Percentiles rank a stretch among this genome's conserved stretches.
Conservation (phyloP, 2,888 invertebrate genomes). For the Nomada fucata region DNA sequence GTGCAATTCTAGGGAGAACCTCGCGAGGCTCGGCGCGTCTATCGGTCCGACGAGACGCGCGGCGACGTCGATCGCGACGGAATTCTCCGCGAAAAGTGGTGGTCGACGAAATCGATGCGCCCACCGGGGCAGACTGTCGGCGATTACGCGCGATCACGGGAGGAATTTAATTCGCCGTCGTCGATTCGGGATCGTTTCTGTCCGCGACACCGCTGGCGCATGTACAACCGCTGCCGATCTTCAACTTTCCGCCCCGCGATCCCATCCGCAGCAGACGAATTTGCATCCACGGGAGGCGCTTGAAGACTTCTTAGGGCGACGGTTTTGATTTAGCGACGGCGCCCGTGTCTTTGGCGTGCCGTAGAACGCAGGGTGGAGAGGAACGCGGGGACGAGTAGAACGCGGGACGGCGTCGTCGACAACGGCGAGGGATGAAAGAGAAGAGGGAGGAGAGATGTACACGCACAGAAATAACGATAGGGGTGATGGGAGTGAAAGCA, state of each 20-base stretch:
- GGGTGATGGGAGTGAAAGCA: conserved; percentile 1
- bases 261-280: conserved; percentile 9
- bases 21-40: not conserved
- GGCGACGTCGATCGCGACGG: not conserved
- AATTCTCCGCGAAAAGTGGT: not conserved
- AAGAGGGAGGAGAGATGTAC: conserved; percentile 17
- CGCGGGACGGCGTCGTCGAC: not conserved
- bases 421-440: conserved; percentile 3
- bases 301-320: conserved; percentile 77
- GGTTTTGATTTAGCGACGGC: conserved; percentile 81
- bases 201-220: too few relatives aligned
- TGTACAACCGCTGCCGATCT: not conserved
- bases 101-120: too few relatives aligned
- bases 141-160: too few relatives aligned
- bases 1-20: not conserved
- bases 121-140: too few relatives aligned
- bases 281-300: conserved; percentile 78
- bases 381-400: not conserved
- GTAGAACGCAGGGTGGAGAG: not conserved
- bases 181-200: too few relatives aligned
- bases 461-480: not conserved
- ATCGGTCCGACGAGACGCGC: not conserved
- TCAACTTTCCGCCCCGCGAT: not conserved
- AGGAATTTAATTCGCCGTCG: too few relatives aligned
- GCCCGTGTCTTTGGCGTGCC: conserved; percentile 56